Percentiles rank a stretch among this genome's conserved stretches.
These are phyloP conservation scores for Notarius quadriscutis DNA, from an alignment of 2,113 vertebrate species.

Conservation along the genomic window DNA sequence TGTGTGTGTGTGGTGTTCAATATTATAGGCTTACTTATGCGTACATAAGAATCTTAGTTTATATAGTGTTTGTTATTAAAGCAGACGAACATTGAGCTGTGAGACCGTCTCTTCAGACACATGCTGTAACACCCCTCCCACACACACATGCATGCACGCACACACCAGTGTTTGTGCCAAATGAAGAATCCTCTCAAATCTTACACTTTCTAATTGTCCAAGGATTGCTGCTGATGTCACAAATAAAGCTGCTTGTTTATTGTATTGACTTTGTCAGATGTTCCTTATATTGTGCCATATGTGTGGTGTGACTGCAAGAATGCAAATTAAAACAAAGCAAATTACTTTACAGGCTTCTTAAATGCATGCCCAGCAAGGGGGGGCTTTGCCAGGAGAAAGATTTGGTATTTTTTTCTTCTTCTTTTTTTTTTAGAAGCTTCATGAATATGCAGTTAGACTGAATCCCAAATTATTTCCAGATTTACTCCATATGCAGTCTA, in stretches of 20 bases:
- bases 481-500: neutral
- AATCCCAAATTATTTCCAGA: neutral
- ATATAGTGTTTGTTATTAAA: neutral
- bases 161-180: neutral
- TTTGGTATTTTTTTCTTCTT: neutral
- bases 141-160: neutral
- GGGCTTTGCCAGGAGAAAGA: neutral
- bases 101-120: neutral
- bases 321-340: neutral
- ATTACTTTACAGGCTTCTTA: neutral
- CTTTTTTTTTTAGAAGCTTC: neutral
- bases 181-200: neutral
- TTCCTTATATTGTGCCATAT: constrained; percentile 9
- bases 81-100: neutral
- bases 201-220: neutral
- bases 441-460: neutral
- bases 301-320: neutral
- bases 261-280: neutral
- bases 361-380: neutral
- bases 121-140: neutral
- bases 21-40: neutral
- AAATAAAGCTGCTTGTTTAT: neutral
- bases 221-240: neutral
- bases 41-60: neutral
- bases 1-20: neutral